These are phyloP conservation scores for Arrhopalites spinosus DNA, from an alignment of 2,888 invertebrate species.

Conservation along the genomic window DNA sequence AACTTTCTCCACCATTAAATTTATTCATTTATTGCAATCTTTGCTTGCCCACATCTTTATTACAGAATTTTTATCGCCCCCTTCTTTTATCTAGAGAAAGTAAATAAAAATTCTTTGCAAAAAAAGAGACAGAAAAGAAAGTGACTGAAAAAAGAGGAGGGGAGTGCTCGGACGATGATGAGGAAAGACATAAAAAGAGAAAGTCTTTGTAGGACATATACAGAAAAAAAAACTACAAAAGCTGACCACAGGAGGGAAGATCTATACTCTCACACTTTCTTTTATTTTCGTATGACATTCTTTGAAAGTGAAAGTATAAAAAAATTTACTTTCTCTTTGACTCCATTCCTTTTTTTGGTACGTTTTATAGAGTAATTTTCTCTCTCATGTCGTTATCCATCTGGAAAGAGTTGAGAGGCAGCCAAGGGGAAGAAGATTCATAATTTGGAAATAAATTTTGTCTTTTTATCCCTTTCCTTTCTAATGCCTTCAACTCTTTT, in stretches of 20 bases:
- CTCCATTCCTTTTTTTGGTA: background rate
- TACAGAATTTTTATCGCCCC: no score
- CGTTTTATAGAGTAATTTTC: background rate
- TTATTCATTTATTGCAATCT: no score
- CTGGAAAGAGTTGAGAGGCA: conserved; percentile 14
- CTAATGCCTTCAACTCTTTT: background rate
- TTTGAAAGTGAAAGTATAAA: background rate
- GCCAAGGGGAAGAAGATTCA: conserved; percentile 22
- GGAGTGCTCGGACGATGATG: background rate
- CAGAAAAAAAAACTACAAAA: background rate
- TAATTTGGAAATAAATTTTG: conserved; percentile 34
- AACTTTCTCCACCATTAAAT: no score
- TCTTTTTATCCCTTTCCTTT: background rate
- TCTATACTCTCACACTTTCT: background rate
- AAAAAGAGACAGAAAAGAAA: no score
- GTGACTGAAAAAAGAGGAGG: no score
- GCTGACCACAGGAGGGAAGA: background rate
- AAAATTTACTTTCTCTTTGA: background rate
- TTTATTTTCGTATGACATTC: background rate
- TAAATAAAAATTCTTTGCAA: no score
- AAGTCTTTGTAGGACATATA: background rate
- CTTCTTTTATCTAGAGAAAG: no score
- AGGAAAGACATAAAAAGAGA: background rate
- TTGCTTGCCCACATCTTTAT: no score
- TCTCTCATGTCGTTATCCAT: conserved; percentile 17